Percentiles rank a stretch among this genome's conserved stretches.
Conservation (phyloP, 2,888 invertebrate genomes). For the Hyalella azteca region DNA sequence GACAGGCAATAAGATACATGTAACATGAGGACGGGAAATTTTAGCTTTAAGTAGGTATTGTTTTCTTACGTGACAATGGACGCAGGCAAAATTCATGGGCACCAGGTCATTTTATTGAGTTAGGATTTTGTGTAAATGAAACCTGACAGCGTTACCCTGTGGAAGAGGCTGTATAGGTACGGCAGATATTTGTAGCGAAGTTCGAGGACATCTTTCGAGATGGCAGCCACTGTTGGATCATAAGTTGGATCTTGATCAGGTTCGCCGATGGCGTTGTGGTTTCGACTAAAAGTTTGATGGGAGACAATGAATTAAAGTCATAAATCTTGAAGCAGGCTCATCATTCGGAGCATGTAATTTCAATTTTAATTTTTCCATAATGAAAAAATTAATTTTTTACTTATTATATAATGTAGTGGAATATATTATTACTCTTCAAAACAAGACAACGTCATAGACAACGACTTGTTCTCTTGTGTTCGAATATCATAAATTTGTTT, state of each 20-base stretch:
- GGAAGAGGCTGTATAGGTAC: constrained; percentile 65
- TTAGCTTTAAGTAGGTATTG: background rate
- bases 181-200: constrained; percentile 64
- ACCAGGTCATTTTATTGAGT: background rate
- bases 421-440: no score
- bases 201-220: constrained; percentile 58
- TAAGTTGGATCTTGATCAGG: constrained; percentile 55
- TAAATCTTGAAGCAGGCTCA: no score
- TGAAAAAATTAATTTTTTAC: no score
- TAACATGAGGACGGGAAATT: background rate
- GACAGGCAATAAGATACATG: no score
- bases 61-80: background rate
- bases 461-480: no score
- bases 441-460: no score
- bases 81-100: background rate
- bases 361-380: no score
- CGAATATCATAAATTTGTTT: no score
- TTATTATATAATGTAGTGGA: no score
- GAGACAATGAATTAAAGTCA: no score
- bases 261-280: constrained; percentile 42
- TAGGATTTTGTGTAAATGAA: background rate
- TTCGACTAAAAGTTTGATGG: constrained; percentile 39
- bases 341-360: no score
- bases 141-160: constrained; percentile 59
- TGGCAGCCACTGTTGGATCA: constrained; percentile 57